phyloP scores from a whole-genome alignment of 1,140 invertebrate species.

The Orius insidiosus region DNA sequence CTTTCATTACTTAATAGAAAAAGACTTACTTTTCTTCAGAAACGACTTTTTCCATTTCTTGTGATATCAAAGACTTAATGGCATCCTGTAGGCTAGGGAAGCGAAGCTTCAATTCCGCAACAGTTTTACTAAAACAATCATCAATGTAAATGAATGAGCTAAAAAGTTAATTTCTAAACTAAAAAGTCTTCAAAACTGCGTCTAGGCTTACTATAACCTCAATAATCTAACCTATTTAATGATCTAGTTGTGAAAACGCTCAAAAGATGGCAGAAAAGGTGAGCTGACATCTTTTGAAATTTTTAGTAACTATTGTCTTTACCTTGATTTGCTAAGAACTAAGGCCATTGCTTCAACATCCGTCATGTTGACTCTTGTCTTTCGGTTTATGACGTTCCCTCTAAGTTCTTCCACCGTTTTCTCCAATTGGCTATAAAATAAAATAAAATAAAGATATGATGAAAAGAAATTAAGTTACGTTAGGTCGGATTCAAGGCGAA shows the following conservation, averaged over 20 bases:
- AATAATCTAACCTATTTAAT: slow-evolving; percentile 11
- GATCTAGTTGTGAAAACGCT: too few species aligned
- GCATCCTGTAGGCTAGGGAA: slow-evolving; percentile 79
- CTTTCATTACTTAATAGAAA: too few species aligned
- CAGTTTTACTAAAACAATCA: slow-evolving; percentile 80
- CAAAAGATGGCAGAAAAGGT: background rate
- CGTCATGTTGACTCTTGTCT: slow-evolving; percentile 86
- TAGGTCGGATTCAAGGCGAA: slow-evolving; percentile 78
- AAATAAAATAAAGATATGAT: slow-evolving; percentile 12
- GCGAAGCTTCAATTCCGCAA: slow-evolving; percentile 80
- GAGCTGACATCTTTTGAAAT: background rate
- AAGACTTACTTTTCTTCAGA: slow-evolving; percentile 66
- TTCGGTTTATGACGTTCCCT: slow-evolving; percentile 84
- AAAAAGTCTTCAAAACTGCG: too few species aligned
- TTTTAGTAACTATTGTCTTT: slow-evolving; percentile 7
- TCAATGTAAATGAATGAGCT: too few species aligned
- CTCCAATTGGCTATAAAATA: slow-evolving; percentile 61
- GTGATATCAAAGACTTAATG: slow-evolving; percentile 69
- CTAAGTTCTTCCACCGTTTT: slow-evolving; percentile 84
- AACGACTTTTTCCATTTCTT: slow-evolving; percentile 88
- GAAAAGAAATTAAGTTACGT: slow-evolving; percentile 33
- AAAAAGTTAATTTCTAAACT: too few species aligned
- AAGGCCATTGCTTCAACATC: slow-evolving; percentile 94
- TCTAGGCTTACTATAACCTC: too few species aligned
- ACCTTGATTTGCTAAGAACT: slow-evolving; percentile 69